These are phyloP conservation scores for Thymelicus sylvestris DNA, from an alignment of 2,888 invertebrate species.

Conservation along the genomic window DNA sequence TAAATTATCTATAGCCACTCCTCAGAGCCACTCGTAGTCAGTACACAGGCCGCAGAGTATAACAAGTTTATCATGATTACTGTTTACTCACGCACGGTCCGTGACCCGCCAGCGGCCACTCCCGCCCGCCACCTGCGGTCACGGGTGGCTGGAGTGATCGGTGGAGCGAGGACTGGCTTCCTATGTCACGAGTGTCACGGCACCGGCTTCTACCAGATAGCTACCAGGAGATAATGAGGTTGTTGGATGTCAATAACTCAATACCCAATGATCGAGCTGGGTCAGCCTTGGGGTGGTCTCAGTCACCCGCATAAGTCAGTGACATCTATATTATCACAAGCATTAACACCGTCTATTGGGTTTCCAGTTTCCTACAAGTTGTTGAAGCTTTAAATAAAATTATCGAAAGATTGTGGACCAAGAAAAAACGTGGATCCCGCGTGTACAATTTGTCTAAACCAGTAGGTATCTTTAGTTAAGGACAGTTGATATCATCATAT, in stretches of 20 bases:
- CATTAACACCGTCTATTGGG: too few relatives aligned
- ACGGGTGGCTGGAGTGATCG: slow-evolving; percentile 47
- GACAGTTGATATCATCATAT: too few relatives aligned
- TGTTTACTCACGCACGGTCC: slow-evolving; percentile 34
- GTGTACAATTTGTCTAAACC: too few relatives aligned
- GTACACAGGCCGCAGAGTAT: not conserved
- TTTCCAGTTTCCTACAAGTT: too few relatives aligned
- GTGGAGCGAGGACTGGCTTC: slow-evolving; percentile 40
- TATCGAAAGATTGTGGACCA: too few relatives aligned
- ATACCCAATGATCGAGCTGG: not conserved
- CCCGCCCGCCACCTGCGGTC: slow-evolving; percentile 50
- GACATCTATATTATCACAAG: too few relatives aligned
- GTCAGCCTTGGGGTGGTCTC: too few relatives aligned
- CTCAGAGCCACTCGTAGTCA: too few relatives aligned
- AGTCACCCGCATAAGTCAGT: too few relatives aligned
- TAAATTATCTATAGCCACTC: not conserved
- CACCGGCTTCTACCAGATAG: not conserved
- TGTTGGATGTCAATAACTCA: not conserved
- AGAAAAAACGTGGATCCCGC: too few relatives aligned
- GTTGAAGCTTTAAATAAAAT: too few relatives aligned
- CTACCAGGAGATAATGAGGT: not conserved
- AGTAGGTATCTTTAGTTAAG: too few relatives aligned
- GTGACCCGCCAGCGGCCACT: slow-evolving; percentile 22
- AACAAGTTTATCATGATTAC: slow-evolving; percentile 21
- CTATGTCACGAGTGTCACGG: slow-evolving; percentile 19